phyloP scores from a whole-genome alignment of 2,113 vertebrate genomes.

The Glaucidium brasilianum region DNA sequence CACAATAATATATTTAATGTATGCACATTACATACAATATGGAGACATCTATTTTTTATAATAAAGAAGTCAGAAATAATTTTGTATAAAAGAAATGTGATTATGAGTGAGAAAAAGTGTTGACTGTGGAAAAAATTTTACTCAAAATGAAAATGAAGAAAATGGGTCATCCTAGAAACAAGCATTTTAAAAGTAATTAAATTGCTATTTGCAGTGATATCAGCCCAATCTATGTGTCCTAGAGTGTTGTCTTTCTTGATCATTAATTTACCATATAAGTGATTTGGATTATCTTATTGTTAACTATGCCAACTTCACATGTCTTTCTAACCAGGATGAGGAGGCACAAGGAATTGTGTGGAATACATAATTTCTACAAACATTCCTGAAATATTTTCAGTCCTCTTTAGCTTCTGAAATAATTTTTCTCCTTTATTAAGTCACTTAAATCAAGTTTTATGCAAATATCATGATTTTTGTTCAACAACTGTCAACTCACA shows the following conservation, averaged over 20 bases:
- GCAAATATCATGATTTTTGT: not conserved
- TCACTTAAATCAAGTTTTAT: not conserved
- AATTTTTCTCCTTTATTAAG: not conserved
- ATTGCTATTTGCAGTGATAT: not conserved
- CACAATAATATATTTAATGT: not conserved
- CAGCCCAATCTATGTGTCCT: not conserved
- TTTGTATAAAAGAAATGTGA: not conserved
- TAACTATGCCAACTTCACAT: not conserved
- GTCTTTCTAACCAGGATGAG: not conserved
- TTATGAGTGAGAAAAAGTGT: not conserved
- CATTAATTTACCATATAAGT: not conserved
- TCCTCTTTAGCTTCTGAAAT: not conserved
- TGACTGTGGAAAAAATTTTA: not conserved
- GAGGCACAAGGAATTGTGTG: not conserved
- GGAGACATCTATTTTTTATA: not conserved
- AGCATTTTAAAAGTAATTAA: not conserved
- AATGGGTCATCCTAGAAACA: not conserved
- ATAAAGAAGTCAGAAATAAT: not conserved
- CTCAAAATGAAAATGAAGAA: not conserved
- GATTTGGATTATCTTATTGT: not conserved
- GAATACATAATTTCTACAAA: not conserved
- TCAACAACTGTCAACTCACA: not conserved
- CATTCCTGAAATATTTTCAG: not conserved
- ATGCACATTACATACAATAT: not conserved
- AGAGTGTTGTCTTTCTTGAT: not conserved